Percentiles rank a stretch among this genome's conserved stretches.
Evolutionary conservation across 1,140 invertebrate species (phyloP).

Genomic region (Drosophila serrata): DNA sequence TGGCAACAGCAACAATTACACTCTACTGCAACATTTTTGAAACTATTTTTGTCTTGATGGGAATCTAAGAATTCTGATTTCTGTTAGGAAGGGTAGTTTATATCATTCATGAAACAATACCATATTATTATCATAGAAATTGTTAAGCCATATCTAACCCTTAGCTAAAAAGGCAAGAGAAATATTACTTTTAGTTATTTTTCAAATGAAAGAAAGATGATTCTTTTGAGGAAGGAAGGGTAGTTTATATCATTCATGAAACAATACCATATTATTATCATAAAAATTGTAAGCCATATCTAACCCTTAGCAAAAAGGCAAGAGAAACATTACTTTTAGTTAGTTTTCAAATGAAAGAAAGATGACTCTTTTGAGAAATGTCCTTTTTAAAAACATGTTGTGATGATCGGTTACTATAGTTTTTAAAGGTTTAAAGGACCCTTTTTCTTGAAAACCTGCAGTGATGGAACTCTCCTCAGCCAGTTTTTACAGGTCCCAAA

Average conservation of each 20-base stretch:
- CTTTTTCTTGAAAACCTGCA: neutral
- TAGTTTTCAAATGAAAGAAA: neutral
- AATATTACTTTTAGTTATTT: neutral
- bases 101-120: neutral
- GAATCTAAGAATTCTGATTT: neutral
- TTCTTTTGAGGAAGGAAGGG: no score
- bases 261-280: neutral
- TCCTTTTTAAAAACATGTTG: no score
- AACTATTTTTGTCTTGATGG: neutral
- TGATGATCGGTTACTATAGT: no score
- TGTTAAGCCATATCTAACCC: neutral
- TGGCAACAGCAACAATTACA: constrained; percentile 49
- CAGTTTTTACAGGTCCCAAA: neutral
- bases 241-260: no score
- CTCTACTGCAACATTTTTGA: neutral
- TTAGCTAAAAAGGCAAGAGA: no score
- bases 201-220: neutral
- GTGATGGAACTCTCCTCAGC: neutral
- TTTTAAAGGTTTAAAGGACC: no score
- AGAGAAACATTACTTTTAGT: neutral
- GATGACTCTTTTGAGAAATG: neutral
- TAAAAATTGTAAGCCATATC: neutral
- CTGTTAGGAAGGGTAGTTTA: no score
- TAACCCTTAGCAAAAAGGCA: no score
- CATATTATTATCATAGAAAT: neutral